phyloP scores from a whole-genome alignment of 2,888 invertebrate genomes.

The Creontiades dilutus region DNA sequence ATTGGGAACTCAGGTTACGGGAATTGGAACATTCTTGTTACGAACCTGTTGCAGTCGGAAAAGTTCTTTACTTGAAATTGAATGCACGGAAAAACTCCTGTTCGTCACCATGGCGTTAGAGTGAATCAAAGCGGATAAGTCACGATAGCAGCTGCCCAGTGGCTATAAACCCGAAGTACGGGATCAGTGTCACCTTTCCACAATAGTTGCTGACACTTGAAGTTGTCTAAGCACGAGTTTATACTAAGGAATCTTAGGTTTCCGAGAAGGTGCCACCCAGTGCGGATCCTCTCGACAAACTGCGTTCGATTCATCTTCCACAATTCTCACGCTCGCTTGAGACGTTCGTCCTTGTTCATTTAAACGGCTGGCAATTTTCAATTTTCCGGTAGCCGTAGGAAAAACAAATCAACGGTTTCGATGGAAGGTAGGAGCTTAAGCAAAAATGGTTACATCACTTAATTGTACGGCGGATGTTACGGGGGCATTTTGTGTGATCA shows the following conservation, averaged over 20 bases:
- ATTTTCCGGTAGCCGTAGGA: not conserved
- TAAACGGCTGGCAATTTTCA: not conserved
- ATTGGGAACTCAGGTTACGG: no score
- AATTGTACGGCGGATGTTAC: no score
- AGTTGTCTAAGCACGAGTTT: not conserved
- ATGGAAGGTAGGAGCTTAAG: no score
- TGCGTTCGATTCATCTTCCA: not conserved
- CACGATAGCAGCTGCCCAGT: not conserved
- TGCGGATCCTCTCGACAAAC: no score
- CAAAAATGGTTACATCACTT: no score
- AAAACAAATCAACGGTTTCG: not conserved
- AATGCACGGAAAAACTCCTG: conserved; percentile 53
- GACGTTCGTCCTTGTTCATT: not conserved
- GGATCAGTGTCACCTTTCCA: no score
- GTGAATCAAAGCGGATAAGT: not conserved
- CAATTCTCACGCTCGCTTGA: conserved; percentile 19
- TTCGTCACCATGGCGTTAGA: conserved; percentile 15
- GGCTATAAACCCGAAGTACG: no score
- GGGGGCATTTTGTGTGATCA: no score
- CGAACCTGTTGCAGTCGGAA: conserved; percentile 33
- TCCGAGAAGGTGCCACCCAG: no score
- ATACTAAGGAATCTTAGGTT: not conserved
- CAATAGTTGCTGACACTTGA: not conserved
- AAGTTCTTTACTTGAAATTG: conserved; percentile 35
- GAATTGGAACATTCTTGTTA: not conserved